Conservation (phyloP, 2,797 vertebrate genomes). For the Microcaecilia unicolor region DNA sequence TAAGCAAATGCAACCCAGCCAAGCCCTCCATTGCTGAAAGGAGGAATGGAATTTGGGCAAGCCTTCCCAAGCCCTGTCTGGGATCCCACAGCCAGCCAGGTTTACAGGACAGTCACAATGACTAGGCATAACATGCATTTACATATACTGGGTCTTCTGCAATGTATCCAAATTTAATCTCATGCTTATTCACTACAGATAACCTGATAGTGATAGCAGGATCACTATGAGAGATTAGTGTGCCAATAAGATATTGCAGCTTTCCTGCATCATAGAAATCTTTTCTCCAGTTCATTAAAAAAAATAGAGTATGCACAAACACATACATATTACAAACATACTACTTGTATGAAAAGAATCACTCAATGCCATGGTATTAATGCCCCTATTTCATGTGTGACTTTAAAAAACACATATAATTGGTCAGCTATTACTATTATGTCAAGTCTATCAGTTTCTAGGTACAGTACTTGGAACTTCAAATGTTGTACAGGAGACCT, state of each 20-base stretch:
- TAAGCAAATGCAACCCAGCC: slow-evolving; percentile 1
- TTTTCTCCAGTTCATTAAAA: slow-evolving; percentile 10
- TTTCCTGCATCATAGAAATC: background rate
- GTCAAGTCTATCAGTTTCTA: slow-evolving; percentile 36
- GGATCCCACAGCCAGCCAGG: too few species aligned
- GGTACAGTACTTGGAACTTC: slow-evolving; percentile 46
- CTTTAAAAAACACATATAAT: slow-evolving; percentile 50
- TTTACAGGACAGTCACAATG: background rate
- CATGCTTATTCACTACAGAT: too few species aligned
- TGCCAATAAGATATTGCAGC: rapidly evolving
- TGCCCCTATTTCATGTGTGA: slow-evolving; percentile 59
- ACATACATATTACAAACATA: background rate
- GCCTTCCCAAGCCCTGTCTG: background rate
- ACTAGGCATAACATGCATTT: too few species aligned
- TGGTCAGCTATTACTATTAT: slow-evolving; percentile 52
- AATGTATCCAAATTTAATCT: too few species aligned
- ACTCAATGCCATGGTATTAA: slow-evolving; percentile 53
- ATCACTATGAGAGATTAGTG: background rate
- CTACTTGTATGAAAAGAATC: background rate
- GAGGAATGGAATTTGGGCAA: background rate
- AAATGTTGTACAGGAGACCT: slow-evolving; percentile 35
- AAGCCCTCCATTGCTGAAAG: background rate
- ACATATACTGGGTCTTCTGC: too few species aligned
- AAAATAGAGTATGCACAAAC: too few species aligned
- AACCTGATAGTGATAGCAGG: too few species aligned